Evolutionary conservation across 92 coral and sea anemone species (phyloP).

Genomic region (Epizoanthus scotinus): DNA sequence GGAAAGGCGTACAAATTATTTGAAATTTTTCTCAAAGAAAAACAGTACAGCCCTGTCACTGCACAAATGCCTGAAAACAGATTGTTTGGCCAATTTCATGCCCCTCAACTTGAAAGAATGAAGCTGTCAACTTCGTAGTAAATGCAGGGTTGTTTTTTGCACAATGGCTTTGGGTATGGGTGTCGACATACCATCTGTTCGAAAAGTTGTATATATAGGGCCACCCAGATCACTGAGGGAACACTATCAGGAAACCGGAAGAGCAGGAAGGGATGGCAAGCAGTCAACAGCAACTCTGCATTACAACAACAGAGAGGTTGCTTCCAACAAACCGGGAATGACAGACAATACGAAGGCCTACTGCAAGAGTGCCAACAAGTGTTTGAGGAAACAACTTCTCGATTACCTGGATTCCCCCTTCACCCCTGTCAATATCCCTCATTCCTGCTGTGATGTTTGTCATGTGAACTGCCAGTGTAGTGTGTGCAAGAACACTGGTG

Average conservation of each 20-base stretch:
- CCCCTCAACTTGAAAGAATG: conserved; percentile 33
- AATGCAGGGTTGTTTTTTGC: conserved; percentile 57
- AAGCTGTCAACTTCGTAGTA: conserved; percentile 30
- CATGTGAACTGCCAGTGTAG: background rate
- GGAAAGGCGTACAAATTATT: conserved; percentile 54
- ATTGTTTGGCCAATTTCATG: conserved; percentile 38
- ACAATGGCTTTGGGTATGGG: conserved; percentile 75
- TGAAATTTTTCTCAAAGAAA: conserved; percentile 31
- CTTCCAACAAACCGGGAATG: conserved; percentile 33
- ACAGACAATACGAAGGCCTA: conserved; percentile 23
- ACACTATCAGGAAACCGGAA: conserved; percentile 65
- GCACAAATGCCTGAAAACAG: conserved; percentile 23
- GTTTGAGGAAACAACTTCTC: conserved; percentile 26
- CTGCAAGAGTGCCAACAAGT: conserved; percentile 14
- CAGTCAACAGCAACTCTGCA: conserved; percentile 37
- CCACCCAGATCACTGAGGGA: conserved; percentile 62
- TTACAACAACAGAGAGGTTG: conserved; percentile 44
- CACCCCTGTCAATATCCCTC: background rate
- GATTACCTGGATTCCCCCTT: conserved; percentile 18
- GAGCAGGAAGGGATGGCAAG: conserved; percentile 62
- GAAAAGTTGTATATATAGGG: conserved; percentile 52
- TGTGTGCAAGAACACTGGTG: background rate
- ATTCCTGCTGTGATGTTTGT: conserved; percentile 28
- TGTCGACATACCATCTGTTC: conserved; percentile 50
- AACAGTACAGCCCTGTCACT: conserved; percentile 49